These are phyloP conservation scores for Ischnus inquisitorius DNA, from an alignment of 2,888 invertebrate species.

Conservation along the genomic window DNA sequence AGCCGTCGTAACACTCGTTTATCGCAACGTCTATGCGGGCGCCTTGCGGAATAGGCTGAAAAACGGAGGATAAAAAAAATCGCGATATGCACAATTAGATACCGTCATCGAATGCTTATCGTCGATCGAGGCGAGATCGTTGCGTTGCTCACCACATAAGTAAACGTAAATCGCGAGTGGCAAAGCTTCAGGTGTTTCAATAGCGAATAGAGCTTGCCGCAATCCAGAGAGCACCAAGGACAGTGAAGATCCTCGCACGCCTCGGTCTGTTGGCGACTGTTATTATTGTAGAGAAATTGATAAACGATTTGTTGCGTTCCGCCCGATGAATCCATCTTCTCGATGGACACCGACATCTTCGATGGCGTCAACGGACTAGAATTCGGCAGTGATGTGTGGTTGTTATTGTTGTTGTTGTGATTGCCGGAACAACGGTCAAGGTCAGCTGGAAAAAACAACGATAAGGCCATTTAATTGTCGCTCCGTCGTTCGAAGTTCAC, in stretches of 20 bases:
- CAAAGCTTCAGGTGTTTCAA: slow-evolving; percentile 97
- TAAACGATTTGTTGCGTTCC: slow-evolving; percentile 94
- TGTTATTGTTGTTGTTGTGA: slow-evolving; percentile 81
- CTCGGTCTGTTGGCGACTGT: slow-evolving; percentile 97
- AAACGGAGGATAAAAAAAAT: slow-evolving; percentile 16
- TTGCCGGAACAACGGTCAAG: slow-evolving; percentile 81
- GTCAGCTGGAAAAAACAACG: slow-evolving; percentile 75
- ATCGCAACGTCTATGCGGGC: slow-evolving; percentile 98
- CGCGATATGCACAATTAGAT: background rate
- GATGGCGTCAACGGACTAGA: slow-evolving; percentile 81
- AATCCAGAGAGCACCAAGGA: slow-evolving; percentile 98
- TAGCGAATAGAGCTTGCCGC: slow-evolving; percentile 94
- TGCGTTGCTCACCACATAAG: slow-evolving; percentile 91
- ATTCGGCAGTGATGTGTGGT: slow-evolving; percentile 82
- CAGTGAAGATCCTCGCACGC: slow-evolving; percentile 97
- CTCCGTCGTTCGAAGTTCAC: too few relatives aligned
- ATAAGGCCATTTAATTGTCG: too few relatives aligned
- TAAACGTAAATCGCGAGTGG: slow-evolving; percentile 97
- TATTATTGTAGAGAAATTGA: slow-evolving; percentile 98
- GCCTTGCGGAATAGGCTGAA: slow-evolving; percentile 90
- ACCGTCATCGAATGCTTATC: background rate
- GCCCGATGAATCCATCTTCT: slow-evolving; percentile 78
- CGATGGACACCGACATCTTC: slow-evolving; percentile 79
- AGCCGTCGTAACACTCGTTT: slow-evolving; percentile 97
- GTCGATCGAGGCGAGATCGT: slow-evolving; percentile 46